Conservation (phyloP, 1,140 invertebrate genomes). For the Cydia fagiglandana region DNA sequence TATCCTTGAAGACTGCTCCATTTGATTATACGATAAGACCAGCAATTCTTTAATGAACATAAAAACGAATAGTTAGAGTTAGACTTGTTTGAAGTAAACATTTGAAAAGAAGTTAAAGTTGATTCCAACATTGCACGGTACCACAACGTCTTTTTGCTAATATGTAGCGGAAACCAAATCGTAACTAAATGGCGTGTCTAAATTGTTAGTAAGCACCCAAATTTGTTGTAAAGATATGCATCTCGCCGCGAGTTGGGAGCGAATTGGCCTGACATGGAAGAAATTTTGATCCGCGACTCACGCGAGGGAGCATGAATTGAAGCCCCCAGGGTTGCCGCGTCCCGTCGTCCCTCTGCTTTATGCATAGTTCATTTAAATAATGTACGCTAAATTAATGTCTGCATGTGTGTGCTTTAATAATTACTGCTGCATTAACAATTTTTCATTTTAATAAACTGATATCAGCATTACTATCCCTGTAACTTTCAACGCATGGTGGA, state of each 20-base stretch:
- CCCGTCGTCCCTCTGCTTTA: constrained; percentile 45
- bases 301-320: constrained; percentile 35
- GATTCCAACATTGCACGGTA: background rate
- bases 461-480: background rate
- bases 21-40: background rate
- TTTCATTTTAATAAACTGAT: background rate
- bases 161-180: constrained; percentile 12
- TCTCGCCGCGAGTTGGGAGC: constrained; percentile 39
- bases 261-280: constrained; percentile 38
- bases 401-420: constrained; percentile 17
- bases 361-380: constrained; percentile 30
- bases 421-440: constrained; percentile 11
- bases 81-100: background rate
- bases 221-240: constrained; percentile 39
- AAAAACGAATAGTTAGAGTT: background rate
- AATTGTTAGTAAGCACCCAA: constrained; percentile 39
- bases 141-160: background rate
- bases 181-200: constrained; percentile 38
- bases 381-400: constrained; percentile 18
- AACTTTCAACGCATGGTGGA: background rate
- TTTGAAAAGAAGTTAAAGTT: no score
- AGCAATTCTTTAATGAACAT: constrained; percentile 1
- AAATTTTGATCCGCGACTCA: constrained; percentile 42
- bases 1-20: background rate
- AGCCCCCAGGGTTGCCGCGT: constrained; percentile 42